Conservation (phyloP, 35 echinoderm and acorn worm genomes). For the Apostichopus japonicus region DNA sequence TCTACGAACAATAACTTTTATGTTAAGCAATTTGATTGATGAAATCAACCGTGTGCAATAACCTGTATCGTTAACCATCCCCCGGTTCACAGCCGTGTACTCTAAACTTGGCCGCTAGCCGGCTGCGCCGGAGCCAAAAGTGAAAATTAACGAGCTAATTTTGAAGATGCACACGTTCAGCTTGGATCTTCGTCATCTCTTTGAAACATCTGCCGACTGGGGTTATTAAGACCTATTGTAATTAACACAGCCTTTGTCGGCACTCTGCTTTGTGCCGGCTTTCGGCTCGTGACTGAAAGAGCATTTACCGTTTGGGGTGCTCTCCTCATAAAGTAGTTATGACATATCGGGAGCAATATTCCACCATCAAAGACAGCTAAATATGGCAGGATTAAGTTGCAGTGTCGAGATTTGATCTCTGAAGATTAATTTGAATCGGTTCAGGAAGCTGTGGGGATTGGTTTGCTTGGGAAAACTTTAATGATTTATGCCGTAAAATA, state of each 20-base stretch:
- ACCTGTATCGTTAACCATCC: not conserved
- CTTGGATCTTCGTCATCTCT: slow-evolving; percentile 37
- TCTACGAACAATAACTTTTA: not conserved
- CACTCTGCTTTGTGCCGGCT: not conserved
- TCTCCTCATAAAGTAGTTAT: slow-evolving; percentile 44
- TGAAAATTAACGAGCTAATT: slow-evolving; percentile 59
- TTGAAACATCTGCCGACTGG: slow-evolving; percentile 60
- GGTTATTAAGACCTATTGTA: slow-evolving; percentile 43
- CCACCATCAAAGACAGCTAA: slow-evolving; percentile 25
- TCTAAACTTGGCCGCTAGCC: not conserved
- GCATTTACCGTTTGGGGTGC: not conserved
- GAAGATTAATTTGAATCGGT: not conserved
- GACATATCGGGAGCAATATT: slow-evolving; percentile 37
- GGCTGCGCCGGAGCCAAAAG: slow-evolving; percentile 18
- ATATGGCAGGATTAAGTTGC: slow-evolving; percentile 22
- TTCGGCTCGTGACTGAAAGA: slow-evolving; percentile 38
- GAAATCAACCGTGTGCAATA: not conserved
- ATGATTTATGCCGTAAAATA: not conserved
- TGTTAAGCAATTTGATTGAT: slow-evolving; percentile 38
- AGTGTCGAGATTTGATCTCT: not conserved
- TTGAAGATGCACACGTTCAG: slow-evolving; percentile 48
- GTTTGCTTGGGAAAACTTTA: not conserved
- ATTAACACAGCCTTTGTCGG: slow-evolving; percentile 53
- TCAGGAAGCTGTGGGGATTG: not conserved
- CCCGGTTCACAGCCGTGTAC: not conserved